phyloP scores from a whole-genome alignment of 2,797 vertebrate genomes.

The Moxostoma hubbsi region DNA sequence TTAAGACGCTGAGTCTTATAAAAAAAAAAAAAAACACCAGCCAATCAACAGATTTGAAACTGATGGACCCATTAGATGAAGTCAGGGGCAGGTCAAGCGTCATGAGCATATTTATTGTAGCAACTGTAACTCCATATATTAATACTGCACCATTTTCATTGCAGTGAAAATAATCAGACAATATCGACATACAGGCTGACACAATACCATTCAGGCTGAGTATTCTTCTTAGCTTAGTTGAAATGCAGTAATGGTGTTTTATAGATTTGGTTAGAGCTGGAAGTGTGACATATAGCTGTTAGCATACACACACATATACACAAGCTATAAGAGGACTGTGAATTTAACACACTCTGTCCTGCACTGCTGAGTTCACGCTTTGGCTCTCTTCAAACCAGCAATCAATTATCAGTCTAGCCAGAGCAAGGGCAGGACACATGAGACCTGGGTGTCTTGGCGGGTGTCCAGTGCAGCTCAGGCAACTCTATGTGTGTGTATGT shows the following conservation, averaged over 20 bases:
- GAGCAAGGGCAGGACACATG: slow-evolving; percentile 53
- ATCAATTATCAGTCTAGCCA: slow-evolving; percentile 75
- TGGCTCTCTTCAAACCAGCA: slow-evolving; percentile 61
- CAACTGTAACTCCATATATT: neutral
- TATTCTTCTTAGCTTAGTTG: neutral
- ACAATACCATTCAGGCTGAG: neutral
- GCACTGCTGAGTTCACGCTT: slow-evolving; percentile 46
- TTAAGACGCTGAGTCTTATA: neutral
- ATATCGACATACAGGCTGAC: neutral
- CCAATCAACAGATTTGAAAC: neutral
- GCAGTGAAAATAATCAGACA: neutral
- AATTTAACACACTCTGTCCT: slow-evolving; percentile 61
- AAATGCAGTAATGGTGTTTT: neutral
- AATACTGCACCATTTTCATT: neutral
- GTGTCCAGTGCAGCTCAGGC: slow-evolving; percentile 29
- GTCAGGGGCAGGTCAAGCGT: too few species aligned
- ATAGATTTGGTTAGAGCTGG: slow-evolving; percentile 1
- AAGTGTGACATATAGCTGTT: slow-evolving; percentile 19
- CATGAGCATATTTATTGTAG: neutral
- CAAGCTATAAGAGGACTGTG: slow-evolving; percentile 21
- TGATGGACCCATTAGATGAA: neutral
- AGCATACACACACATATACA: slow-evolving; percentile 8
- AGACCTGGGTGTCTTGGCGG: slow-evolving; percentile 34
- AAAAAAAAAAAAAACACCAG: neutral
- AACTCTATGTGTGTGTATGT: slow-evolving; percentile 20